Percentiles rank a stretch among this genome's conserved stretches.
Evolutionary conservation across 2,888 invertebrate species (phyloP).

Genomic region (Blera fallax): DNA sequence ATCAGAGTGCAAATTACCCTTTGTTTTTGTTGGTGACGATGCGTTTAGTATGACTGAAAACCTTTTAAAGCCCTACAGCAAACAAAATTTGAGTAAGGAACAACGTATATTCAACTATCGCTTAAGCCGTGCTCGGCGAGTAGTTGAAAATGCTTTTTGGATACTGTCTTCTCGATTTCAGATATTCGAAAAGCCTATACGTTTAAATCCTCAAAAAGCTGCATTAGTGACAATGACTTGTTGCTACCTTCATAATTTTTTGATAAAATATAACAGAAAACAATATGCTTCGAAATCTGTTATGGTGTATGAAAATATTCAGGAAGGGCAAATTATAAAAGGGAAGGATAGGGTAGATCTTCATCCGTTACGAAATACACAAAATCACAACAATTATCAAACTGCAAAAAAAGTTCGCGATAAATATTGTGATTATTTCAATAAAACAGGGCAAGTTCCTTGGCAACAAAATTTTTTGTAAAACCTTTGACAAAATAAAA

Average conservation of each 20-base stretch:
- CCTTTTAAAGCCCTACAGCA: too few species aligned
- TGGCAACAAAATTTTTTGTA: conserved; percentile 6
- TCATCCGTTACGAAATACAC: neutral
- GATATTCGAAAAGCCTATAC: conserved; percentile 29
- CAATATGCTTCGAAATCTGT: conserved; percentile 1
- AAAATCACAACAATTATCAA: conserved; percentile 4
- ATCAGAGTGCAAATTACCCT: conserved; percentile 4
- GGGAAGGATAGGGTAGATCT: neutral
- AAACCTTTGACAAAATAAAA: neutral
- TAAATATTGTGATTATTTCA: conserved; percentile 7
- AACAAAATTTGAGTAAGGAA: too few species aligned
- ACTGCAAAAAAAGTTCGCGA: neutral
- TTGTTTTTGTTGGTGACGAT: conserved; percentile 45
- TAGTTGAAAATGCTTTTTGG: conserved; percentile 60
- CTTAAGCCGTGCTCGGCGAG: too few species aligned
- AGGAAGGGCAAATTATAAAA: neutral
- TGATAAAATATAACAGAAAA: neutral
- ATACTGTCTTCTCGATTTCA: conserved; percentile 37
- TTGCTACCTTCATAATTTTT: conserved; percentile 23
- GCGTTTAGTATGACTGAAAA: conserved; percentile 10
- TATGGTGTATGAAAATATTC: neutral
- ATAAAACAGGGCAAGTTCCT: neutral
- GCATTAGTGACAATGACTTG: conserved; percentile 25
- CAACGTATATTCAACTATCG: too few species aligned
- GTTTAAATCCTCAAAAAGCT: too few species aligned